Percentiles rank a stretch among this genome's conserved stretches.
phyloP scores from a whole-genome alignment of 2,113 vertebrate genomes.

The Crotalus viridis region DNA sequence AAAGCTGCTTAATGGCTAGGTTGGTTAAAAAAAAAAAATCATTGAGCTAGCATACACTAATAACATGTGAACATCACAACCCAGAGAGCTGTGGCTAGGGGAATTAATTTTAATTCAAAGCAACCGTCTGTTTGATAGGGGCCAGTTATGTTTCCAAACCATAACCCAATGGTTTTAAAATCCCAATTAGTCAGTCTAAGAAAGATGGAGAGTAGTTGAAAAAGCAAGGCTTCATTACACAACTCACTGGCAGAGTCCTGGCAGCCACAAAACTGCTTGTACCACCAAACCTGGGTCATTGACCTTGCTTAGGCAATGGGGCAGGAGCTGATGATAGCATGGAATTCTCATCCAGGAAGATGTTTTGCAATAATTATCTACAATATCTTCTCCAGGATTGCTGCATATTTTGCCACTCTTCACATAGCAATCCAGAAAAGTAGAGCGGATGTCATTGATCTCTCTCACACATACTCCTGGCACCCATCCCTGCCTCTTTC shows the following conservation, averaged over 20 bases:
- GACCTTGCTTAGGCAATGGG: background rate
- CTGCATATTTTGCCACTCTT: background rate
- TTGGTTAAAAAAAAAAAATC: background rate
- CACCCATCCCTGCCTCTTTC: background rate
- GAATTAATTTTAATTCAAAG: background rate
- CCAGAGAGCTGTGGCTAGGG: background rate
- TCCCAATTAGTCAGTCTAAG: background rate
- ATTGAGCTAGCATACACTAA: background rate
- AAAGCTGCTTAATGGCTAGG: background rate
- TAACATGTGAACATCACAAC: background rate
- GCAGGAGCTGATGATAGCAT: background rate
- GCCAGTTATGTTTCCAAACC: background rate
- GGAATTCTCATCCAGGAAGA: background rate
- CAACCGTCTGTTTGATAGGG: background rate
- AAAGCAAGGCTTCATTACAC: background rate
- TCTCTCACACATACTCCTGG: background rate
- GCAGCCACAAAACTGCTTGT: background rate
- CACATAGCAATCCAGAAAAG: background rate
- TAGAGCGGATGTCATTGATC: background rate
- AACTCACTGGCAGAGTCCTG: background rate
- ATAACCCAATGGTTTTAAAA: background rate
- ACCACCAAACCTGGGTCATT: background rate
- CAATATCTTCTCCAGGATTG: background rate
- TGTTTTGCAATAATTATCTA: background rate
- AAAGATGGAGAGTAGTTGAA: background rate